Evolutionary conservation across 2,888 invertebrate genomes (phyloP).

Genomic region (Branchellion lobata): DNA sequence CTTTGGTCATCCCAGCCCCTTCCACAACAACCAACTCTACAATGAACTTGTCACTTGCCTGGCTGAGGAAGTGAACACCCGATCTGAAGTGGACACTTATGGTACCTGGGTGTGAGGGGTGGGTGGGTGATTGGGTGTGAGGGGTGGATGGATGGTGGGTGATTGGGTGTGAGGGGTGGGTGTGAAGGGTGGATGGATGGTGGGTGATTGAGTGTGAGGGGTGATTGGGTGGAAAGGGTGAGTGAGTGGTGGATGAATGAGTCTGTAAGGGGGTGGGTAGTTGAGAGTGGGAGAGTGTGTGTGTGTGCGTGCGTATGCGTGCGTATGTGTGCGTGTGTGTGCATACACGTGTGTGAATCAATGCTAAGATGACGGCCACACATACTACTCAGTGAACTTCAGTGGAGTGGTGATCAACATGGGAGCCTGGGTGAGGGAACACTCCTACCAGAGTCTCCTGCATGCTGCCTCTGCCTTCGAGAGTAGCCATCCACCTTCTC

Average conservation of each 20-base stretch:
- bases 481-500: background rate
- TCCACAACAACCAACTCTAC: constrained; percentile 78
- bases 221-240: too few species aligned
- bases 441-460: constrained; percentile 6
- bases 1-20: constrained; percentile 81
- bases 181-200: too few species aligned
- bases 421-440: constrained; percentile 30
- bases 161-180: too few species aligned
- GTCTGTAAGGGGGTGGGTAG: background rate
- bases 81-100: background rate
- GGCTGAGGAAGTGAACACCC: constrained; percentile 73
- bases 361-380: background rate
- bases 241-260: background rate
- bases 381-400: background rate
- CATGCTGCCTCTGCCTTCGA: constrained; percentile 23
- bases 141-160: background rate
- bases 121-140: background rate
- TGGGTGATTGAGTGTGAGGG: too few species aligned
- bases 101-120: background rate
- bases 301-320: too few species aligned
- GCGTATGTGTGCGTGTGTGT: too few species aligned
- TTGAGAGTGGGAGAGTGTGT: too few species aligned
- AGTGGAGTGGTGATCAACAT: constrained; percentile 36
- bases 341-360: too few species aligned
- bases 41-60: constrained; percentile 79